Evolutionary conservation across 2,113 vertebrate genomes (phyloP).

Genomic region (Plectropomus leopardus): DNA sequence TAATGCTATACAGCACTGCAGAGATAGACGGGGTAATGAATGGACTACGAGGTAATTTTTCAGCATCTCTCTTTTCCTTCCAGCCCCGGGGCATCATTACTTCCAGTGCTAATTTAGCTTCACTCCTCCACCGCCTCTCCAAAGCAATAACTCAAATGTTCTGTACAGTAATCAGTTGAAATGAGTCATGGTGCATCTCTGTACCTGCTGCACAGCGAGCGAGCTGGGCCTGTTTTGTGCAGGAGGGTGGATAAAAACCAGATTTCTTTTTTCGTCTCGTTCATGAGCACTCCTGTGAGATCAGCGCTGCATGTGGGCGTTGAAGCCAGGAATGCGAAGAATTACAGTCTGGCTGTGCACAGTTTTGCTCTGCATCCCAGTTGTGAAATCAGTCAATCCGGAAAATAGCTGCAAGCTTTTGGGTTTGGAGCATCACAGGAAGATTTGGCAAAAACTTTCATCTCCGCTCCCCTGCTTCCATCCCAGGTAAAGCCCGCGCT

Average conservation of each 20-base stretch:
- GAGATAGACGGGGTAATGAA: slow-evolving; percentile 30
- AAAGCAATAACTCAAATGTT: slow-evolving; percentile 41
- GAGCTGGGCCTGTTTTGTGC: neutral
- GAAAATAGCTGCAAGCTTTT: slow-evolving; percentile 62
- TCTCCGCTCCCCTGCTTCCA: slow-evolving; percentile 26
- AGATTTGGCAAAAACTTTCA: slow-evolving; percentile 53
- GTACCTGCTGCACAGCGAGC: slow-evolving; percentile 14
- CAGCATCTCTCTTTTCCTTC: slow-evolving; percentile 28
- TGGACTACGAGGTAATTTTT: slow-evolving; percentile 25
- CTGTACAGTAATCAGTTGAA: slow-evolving; percentile 36
- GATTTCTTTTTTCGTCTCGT: slow-evolving; percentile 12
- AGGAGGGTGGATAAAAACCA: slow-evolving; percentile 15
- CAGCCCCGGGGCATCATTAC: slow-evolving; percentile 44
- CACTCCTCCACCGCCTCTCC: slow-evolving; percentile 16
- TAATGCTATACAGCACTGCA: slow-evolving; percentile 9
- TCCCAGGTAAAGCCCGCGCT: slow-evolving; percentile 35
- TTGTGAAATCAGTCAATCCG: slow-evolving; percentile 61
- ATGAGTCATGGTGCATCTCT: slow-evolving; percentile 37
- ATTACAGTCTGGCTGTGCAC: slow-evolving; percentile 51
- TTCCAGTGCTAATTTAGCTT: slow-evolving; percentile 33
- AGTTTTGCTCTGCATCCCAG: slow-evolving; percentile 55
- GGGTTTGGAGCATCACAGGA: slow-evolving; percentile 43
- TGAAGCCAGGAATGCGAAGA: slow-evolving; percentile 42
- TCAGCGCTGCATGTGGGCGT: slow-evolving; percentile 39
- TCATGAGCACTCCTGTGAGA: slow-evolving; percentile 45